These are phyloP conservation scores for Aptenodytes forsteri DNA, from an alignment of 2,113 vertebrate species.

Conservation along the genomic window DNA sequence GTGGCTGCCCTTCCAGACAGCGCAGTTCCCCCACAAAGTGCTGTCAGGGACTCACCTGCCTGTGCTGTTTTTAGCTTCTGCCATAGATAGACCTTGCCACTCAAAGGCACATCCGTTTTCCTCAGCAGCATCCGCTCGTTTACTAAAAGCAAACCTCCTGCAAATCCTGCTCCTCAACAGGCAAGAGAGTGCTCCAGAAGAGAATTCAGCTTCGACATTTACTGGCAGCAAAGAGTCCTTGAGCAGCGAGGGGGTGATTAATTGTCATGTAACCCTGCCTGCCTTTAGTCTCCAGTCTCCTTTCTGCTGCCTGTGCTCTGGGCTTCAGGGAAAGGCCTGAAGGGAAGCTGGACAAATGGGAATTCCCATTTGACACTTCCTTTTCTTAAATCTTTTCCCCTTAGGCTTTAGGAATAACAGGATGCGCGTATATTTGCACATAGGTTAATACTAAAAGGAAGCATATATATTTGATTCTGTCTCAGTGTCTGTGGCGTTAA, in stretches of 20 bases:
- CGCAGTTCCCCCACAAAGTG: accelerated
- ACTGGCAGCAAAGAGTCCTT: neutral
- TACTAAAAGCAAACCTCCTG: neutral
- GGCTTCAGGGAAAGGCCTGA: neutral
- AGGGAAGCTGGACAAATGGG: neutral
- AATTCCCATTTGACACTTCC: neutral
- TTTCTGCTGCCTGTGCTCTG: neutral
- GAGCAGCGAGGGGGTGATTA: neutral
- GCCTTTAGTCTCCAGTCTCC: neutral
- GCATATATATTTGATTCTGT: neutral
- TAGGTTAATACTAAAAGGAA: neutral
- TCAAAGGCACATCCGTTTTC: neutral
- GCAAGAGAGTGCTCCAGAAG: neutral
- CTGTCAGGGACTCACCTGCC: neutral
- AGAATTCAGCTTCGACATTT: neutral
- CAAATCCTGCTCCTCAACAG: neutral
- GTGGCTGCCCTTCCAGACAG: neutral
- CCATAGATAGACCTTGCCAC: neutral
- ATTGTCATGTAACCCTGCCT: neutral
- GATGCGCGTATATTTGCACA: neutral
- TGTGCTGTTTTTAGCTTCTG: neutral
- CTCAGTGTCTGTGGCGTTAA: neutral
- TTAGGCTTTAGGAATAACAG: neutral
- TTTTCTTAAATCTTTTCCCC: neutral
- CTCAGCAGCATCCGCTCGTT: neutral